phyloP scores from a whole-genome alignment of 2,113 vertebrate genomes.

The Origma solitaria region DNA sequence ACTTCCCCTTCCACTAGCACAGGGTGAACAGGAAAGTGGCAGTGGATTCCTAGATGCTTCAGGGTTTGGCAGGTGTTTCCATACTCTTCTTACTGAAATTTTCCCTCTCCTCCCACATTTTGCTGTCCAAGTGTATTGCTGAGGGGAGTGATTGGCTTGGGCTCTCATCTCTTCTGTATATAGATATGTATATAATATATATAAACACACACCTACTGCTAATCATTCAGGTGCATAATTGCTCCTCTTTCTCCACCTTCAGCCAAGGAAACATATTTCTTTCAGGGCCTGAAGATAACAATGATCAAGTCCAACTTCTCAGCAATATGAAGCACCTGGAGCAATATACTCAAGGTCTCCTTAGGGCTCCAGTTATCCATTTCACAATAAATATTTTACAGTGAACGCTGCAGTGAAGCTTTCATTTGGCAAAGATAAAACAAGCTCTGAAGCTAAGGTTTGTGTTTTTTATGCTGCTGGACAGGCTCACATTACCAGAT shows the following conservation, averaged over 20 bases:
- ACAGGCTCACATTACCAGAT: background rate
- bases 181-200: background rate
- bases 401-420: background rate
- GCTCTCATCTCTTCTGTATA: background rate
- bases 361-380: conserved; percentile 26
- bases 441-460: background rate
- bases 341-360: background rate
- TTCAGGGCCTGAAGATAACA: background rate
- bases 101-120: background rate
- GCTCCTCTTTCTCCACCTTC: background rate
- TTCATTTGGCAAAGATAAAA: conserved; percentile 33
- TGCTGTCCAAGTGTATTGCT: background rate
- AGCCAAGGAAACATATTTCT: background rate
- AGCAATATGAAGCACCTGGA: background rate
- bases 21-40: background rate
- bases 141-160: background rate
- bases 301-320: background rate
- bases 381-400: conserved; percentile 64
- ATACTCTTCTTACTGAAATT: background rate
- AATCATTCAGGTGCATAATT: background rate
- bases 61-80: background rate
- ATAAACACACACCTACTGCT: background rate
- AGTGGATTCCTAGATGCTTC: background rate
- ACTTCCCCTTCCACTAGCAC: background rate
- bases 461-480: background rate